A percentile compares a stretch with the other conserved stretches of the same genome.
Evolutionary conservation across 1,140 invertebrate species (phyloP).

Genomic region (Euwallacea fornicatus): DNA sequence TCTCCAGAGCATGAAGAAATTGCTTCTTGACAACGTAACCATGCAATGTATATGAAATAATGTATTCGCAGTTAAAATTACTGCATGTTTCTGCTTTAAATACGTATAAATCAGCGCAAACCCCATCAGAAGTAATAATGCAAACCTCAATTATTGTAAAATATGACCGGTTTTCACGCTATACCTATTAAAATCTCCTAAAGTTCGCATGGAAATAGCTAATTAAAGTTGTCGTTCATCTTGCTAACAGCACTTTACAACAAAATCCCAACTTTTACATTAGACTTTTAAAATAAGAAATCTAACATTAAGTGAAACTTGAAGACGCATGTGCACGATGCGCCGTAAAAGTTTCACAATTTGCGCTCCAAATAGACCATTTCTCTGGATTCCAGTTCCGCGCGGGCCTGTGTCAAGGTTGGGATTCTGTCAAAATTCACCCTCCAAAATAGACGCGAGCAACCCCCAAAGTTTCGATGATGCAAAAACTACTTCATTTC

Average conservation of each 20-base stretch:
- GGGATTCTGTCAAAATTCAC: background rate
- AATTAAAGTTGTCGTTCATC: background rate
- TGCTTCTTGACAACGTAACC: too few species aligned
- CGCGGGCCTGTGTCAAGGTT: slow-evolving; percentile 8
- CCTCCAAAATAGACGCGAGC: background rate
- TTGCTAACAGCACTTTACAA: background rate
- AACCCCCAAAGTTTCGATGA: too few species aligned
- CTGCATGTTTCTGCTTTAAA: background rate
- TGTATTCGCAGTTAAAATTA: too few species aligned
- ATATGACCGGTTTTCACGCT: background rate
- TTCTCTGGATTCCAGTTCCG: slow-evolving; percentile 13
- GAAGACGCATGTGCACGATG: slow-evolving; percentile 15
- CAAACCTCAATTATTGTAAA: background rate
- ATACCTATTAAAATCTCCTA: background rate
- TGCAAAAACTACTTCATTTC: too few species aligned
- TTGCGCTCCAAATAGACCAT: slow-evolving; percentile 6
- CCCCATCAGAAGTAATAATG: too few species aligned
- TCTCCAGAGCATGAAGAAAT: too few species aligned
- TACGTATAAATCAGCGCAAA: too few species aligned
- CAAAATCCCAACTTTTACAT: too few species aligned
- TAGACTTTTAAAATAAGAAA: too few species aligned
- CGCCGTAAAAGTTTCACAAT: slow-evolving; percentile 13
- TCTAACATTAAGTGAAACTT: too few species aligned
- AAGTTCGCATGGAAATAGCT: background rate
- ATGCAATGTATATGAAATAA: too few species aligned